A percentile compares a stretch with the other conserved stretches of the same genome.
Conservation (phyloP, 2,797 vertebrate species). For the Anguilla marmorata region DNA sequence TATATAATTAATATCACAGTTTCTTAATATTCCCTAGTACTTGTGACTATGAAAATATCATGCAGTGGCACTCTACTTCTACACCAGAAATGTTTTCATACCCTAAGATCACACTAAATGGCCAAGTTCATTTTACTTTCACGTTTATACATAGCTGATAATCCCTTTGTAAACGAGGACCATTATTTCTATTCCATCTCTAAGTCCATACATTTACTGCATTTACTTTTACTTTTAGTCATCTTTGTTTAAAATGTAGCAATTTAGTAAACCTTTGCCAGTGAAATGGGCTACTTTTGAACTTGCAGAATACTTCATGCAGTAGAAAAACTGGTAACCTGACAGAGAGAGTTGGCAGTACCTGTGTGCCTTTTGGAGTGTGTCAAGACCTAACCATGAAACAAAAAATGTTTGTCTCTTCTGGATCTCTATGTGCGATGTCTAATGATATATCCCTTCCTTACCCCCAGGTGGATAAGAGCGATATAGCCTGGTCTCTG, state of each 20-base stretch:
- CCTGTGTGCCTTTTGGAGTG: background rate
- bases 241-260: background rate
- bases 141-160: too few relatives aligned
- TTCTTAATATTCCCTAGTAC: too few relatives aligned
- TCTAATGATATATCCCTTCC: constrained; percentile 5
- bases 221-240: background rate
- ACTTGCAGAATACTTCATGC: background rate
- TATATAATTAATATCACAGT: too few relatives aligned
- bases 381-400: background rate
- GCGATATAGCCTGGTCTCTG: constrained; percentile 89
- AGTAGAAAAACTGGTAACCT: background rate
- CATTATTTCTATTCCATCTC: background rate
- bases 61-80: too few relatives aligned
- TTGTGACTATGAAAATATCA: too few relatives aligned
- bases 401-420: background rate
- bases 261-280: background rate
- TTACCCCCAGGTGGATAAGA: constrained; percentile 77
- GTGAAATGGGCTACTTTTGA: too few relatives aligned
- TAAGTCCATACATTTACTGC: background rate
- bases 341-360: background rate
- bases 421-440: background rate
- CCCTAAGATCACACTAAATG: too few relatives aligned
- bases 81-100: too few relatives aligned
- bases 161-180: too few relatives aligned
- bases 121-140: too few relatives aligned